These are phyloP conservation scores for Setipinna tenuifilis DNA, from an alignment of 2,797 vertebrate species.

Conservation along the genomic window DNA sequence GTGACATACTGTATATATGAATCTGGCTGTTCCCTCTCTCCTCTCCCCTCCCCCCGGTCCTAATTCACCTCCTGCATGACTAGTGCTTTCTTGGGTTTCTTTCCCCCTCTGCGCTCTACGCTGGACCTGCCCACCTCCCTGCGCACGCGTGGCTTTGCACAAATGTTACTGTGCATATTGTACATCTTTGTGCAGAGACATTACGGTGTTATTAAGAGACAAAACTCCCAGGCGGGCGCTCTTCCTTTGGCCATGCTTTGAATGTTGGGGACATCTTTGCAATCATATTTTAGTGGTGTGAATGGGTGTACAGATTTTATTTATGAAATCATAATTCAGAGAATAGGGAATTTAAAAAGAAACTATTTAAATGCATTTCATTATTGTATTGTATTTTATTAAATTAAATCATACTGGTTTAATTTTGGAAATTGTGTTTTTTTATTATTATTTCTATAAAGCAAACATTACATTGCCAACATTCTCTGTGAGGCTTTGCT, in stretches of 20 bases:
- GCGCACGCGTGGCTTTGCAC: conserved; percentile 77
- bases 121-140: conserved; percentile 40
- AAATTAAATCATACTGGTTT: conserved; percentile 79
- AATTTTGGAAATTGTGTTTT: conserved; percentile 36
- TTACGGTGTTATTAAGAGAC: conserved; percentile 70
- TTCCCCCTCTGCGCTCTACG: conserved; percentile 51
- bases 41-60: conserved; percentile 42
- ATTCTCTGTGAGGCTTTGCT: background rate
- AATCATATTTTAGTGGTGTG: conserved; percentile 66
- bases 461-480: conserved; percentile 11
- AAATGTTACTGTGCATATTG: conserved; percentile 89
- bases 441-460: background rate
- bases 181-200: conserved; percentile 91
- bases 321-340: conserved; percentile 60
- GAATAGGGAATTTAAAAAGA: conserved; percentile 82
- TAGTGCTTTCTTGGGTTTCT: conserved; percentile 68
- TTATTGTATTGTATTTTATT: conserved; percentile 77
- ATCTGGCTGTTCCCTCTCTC: conserved; percentile 58
- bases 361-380: conserved; percentile 70
- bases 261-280: conserved; percentile 59
- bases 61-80: conserved; percentile 77
- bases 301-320: conserved; percentile 88
- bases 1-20: too few relatives aligned
- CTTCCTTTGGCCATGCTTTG: conserved; percentile 54
- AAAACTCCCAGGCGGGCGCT: conserved; percentile 49